A percentile compares a stretch with the other conserved stretches of the same genome.
Evolutionary conservation across 2,888 invertebrate species (phyloP).

Genomic region (Luperina nickerlii): DNA sequence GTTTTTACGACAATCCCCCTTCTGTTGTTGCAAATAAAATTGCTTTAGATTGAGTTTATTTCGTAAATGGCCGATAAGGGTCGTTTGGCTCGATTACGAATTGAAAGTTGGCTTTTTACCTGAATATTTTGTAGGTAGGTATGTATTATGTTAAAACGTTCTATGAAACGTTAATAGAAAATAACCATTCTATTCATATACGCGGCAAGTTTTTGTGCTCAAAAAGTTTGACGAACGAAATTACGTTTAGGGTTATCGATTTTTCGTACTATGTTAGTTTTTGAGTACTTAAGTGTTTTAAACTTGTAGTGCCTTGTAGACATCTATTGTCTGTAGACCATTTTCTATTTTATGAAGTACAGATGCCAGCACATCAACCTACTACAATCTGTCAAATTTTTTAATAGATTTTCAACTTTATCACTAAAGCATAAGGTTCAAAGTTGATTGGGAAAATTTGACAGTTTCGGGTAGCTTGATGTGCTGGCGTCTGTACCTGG

Average conservation of each 20-base stretch:
- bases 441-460: no score
- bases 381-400: no score
- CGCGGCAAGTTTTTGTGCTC: neutral
- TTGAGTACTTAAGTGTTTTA: neutral
- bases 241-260: neutral
- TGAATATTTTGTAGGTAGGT: conserved; percentile 39
- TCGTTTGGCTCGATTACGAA: conserved; percentile 33
- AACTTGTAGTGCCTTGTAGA: neutral
- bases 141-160: conserved; percentile 13
- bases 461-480: no score
- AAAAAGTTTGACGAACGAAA: neutral
- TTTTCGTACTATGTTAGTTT: neutral
- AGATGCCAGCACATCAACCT: no score
- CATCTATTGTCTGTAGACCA: no score
- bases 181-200: conserved; percentile 6
- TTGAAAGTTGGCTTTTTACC: conserved; percentile 38
- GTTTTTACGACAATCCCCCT: conserved; percentile 50
- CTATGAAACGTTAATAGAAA: neutral
- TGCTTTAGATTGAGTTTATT: conserved; percentile 50
- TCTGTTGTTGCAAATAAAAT: conserved; percentile 53
- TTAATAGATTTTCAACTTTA: no score
- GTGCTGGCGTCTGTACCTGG: no score
- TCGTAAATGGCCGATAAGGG: conserved; percentile 41
- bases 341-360: no score
- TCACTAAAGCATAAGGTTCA: no score